These are phyloP conservation scores for Drosophila pandora DNA, from an alignment of 1,140 invertebrate species.

Conservation along the genomic window DNA sequence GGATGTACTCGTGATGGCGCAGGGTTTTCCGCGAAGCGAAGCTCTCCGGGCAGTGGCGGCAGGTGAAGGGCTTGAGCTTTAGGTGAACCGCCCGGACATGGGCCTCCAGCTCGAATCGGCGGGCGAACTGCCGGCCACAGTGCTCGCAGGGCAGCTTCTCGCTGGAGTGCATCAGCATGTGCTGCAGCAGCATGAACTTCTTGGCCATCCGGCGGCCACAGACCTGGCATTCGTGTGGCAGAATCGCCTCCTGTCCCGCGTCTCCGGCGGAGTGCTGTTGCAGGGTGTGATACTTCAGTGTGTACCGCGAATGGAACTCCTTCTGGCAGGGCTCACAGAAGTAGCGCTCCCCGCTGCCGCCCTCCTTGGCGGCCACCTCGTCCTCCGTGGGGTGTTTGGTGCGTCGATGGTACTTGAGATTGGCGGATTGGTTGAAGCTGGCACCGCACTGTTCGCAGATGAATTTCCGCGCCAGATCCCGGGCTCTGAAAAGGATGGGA, in stretches of 20 bases:
- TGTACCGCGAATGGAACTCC: constrained; percentile 77
- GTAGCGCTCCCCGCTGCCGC: constrained; percentile 34
- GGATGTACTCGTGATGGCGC: constrained; percentile 86
- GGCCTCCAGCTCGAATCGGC: constrained; percentile 75
- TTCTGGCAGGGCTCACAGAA: constrained; percentile 70
- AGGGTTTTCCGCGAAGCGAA: constrained; percentile 77
- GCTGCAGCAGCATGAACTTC: constrained; percentile 77
- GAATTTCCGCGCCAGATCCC: constrained; percentile 31
- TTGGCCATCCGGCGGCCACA: constrained; percentile 78
- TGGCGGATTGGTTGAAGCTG: constrained; percentile 74
- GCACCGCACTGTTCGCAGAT: constrained; percentile 77
- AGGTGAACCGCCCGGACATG: constrained; percentile 81
- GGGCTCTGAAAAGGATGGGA: background rate
- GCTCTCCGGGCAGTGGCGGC: constrained; percentile 63
- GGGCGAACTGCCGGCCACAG: constrained; percentile 69
- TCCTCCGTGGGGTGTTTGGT: constrained; percentile 77
- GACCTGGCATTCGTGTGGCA: constrained; percentile 66
- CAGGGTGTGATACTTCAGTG: constrained; percentile 69
- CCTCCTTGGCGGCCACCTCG: constrained; percentile 51
- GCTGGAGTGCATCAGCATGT: constrained; percentile 76
- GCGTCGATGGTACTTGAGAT: constrained; percentile 68
- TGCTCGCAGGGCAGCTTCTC: constrained; percentile 78
- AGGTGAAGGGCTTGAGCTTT: constrained; percentile 74
- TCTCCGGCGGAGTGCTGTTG: constrained; percentile 58
- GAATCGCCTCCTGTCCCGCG: constrained; percentile 4